Conservation (phyloP, 2,888 invertebrate species). For the Ochropleura leucogaster region DNA sequence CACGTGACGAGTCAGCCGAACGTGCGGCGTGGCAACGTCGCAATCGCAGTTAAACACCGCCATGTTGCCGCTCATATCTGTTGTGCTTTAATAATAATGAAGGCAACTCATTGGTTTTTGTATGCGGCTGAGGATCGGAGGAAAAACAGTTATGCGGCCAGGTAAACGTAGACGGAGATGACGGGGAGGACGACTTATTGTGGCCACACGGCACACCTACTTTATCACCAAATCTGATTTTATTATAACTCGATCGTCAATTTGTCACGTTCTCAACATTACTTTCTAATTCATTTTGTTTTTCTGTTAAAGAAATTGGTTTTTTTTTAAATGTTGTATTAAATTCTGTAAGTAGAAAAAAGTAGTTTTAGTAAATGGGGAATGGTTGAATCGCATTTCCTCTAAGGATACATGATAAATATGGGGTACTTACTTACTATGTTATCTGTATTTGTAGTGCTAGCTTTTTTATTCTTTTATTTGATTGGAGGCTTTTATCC, state of each 20-base stretch:
- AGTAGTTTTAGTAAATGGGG: background rate
- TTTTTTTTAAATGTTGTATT: background rate
- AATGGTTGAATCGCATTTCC: background rate
- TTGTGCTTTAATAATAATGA: conserved; percentile 87
- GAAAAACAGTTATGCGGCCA: conserved; percentile 88
- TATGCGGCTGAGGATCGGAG: conserved; percentile 82
- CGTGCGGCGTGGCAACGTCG: conserved; percentile 87
- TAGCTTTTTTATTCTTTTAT: no score
- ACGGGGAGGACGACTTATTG: conserved; percentile 67
- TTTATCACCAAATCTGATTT: conserved; percentile 40
- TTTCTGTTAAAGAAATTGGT: conserved; percentile 3
- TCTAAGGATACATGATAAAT: background rate
- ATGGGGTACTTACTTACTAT: background rate
- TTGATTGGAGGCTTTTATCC: no score
- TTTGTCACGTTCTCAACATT: conserved; percentile 44
- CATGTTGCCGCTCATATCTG: conserved; percentile 83
- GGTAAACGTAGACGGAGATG: conserved; percentile 78
- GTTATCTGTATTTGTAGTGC: background rate
- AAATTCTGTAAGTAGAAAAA: background rate
- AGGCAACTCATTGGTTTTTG: conserved; percentile 84
- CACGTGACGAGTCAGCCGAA: conserved; percentile 90
- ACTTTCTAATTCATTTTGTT: conserved; percentile 37
- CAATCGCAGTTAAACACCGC: conserved; percentile 73
- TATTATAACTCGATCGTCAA: conserved; percentile 32
- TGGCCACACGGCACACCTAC: conserved; percentile 49